phyloP scores from a whole-genome alignment of 2,797 vertebrate species.

The Pogoniulus pusillus region DNA sequence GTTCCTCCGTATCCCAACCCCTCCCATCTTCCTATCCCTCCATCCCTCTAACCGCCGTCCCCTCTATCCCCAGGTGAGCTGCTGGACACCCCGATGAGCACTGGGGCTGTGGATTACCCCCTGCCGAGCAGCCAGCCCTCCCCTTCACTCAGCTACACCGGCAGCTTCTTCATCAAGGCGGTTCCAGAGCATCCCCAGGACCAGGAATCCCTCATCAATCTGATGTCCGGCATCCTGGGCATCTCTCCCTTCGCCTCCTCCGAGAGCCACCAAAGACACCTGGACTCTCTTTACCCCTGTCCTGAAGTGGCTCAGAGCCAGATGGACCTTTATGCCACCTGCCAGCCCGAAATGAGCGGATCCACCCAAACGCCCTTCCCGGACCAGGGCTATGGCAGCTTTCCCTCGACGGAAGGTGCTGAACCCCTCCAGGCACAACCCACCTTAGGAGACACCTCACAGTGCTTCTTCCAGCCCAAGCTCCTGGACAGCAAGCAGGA shows the following conservation, averaged over 20 bases:
- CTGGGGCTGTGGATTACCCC: conserved; percentile 71
- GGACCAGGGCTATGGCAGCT: conserved; percentile 79
- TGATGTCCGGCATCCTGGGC: conserved; percentile 97
- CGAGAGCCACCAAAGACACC: conserved; percentile 80
- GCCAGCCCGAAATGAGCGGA: conserved; percentile 82
- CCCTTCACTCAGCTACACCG: conserved; percentile 92
- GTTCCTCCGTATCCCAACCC: not conserved
- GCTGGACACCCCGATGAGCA: conserved; percentile 65
- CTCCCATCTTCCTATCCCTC: not conserved
- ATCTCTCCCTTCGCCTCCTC: conserved; percentile 88
- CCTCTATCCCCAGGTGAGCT: conserved; percentile 70
- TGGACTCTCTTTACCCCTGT: conserved; percentile 76
- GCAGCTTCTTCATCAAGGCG: conserved; percentile 97
- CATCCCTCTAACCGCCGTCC: not conserved
- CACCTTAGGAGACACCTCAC: conserved; percentile 67
- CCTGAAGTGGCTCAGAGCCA: conserved; percentile 61
- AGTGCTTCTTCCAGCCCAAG: conserved; percentile 78
- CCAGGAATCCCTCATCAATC: conserved; percentile 94
- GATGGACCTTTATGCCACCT: conserved; percentile 72
- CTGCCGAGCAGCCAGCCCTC: conserved; percentile 72
- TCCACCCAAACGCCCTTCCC: conserved; percentile 75
- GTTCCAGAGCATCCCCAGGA: conserved; percentile 91
- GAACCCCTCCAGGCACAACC: conserved; percentile 74
- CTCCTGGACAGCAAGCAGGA: conserved; percentile 75
- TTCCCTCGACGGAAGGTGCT: conserved; percentile 76